Evolutionary conservation across 1,140 invertebrate species (phyloP), one percentile per base, ranked within the genome.

Genomic region (Drosophila nasuta): DNA sequence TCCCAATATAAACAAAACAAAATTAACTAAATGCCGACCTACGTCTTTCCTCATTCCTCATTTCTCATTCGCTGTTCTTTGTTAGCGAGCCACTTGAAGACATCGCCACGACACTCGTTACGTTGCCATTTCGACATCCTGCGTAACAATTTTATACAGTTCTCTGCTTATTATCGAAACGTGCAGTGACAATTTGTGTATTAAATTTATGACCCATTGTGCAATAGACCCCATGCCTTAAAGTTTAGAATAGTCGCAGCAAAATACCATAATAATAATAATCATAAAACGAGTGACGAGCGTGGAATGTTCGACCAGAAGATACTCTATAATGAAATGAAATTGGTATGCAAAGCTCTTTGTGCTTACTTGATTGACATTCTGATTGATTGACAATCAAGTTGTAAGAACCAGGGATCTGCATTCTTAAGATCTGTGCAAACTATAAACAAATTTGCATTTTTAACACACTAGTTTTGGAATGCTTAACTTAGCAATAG

Each of bases 181-280:
- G 82, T 86, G 82, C 82, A 79, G 11, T 69, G 57, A 67, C 83
- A 68, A 87, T 86, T 87, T 87, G 64, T 58, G 58, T 75, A 30
- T n/a, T 35, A 25, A 76, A 82, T 87, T 87, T 86, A 86, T 76
- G 68, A 51, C 28, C 56, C 64, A 82, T 76, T 79, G 75, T 65
- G 71, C 62, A 72, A 82, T 71, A 72, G 71, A 65, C 48, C 74
- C 59, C 64, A 67, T 28, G 58, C 59, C 45, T 52, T 20, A 59
- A 25, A 45, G 57, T 45, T 58, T 28, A 60, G 20, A 52, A 69
- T 52, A 33, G 48, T 54, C 25, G n/a, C 20, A 65, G 48, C 49
- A n/a, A 45, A 28, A 57, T 25, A 25, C 20, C 20, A 25, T 33
- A 54, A 20, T 54, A 17, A 54, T 15, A 38, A 41, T 54, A 17